Evolutionary conservation across 2,113 vertebrate species (phyloP), one percentile per base, ranked within the genome.

Genomic region (Coptodon rendalli): DNA sequence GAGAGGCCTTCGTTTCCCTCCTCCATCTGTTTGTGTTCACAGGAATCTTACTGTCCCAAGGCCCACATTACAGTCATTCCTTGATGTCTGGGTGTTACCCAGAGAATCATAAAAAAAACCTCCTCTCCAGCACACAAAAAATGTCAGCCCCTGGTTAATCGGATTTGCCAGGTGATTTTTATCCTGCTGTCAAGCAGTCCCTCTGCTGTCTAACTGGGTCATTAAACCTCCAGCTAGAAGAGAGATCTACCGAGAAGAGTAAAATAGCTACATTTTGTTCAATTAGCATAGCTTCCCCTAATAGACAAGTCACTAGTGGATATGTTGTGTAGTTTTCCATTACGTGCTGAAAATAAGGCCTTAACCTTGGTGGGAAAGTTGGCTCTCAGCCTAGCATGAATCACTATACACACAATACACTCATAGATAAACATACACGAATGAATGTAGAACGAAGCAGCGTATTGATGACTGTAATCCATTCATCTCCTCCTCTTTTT

Each of bases 1-100:
- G 87, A 93, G 96, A 95, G 94, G 86, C 93, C 91, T 95, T 89
- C 36, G 89, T 90, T 86, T 89, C 80, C 89, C 84, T 83, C 92
- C 82, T 84, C 90, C 82, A 93, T 85, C 94, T 94, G 76, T 86
- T 89, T 92, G 92, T 92, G 92, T 95, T 92, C 88, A 85, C 19
- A 83, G 88, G 89, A 95, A 88, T 94, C 57, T 83, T 31, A 50
- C 87, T 88, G 88, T 94, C 93, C 53, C 93, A 92, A 88, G 89
- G 91, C 81, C 85, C 76, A 90, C 88, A 92, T 94, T 93, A 87
- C 90, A 86, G 82, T 89, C 92, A 94, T 94, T 95, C 92, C 90
- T 90, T 82, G 36, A 87, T 91, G 91, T 92, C 90, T 94, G 91
- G 85, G 90, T 92, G 91, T 87, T 93, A 87, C 84, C 80, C 88